These are phyloP conservation scores for Andrena chrysosceles DNA, from an alignment of 2,888 invertebrate species.

Conservation along the genomic window DNA sequence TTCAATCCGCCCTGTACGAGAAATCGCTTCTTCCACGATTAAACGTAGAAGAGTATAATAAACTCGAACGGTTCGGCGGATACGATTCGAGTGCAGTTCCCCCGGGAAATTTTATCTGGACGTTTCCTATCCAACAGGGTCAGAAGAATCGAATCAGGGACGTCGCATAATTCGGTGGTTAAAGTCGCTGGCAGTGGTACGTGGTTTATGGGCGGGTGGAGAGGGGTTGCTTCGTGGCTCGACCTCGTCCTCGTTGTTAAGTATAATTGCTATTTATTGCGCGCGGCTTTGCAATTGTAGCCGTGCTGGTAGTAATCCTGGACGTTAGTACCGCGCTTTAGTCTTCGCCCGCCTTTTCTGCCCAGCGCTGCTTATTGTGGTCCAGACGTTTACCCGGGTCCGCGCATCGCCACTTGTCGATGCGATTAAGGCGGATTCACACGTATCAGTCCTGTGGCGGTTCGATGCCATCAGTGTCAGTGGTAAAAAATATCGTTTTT, in stretches of 20 bases:
- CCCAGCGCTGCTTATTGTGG: constrained; percentile 41
- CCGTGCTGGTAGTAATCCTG: constrained; percentile 54
- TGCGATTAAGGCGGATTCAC: no score
- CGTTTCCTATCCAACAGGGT: constrained; percentile 15
- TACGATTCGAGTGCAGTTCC: not conserved
- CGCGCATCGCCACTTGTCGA: not conserved
- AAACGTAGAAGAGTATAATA: no score
- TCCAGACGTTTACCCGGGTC: not conserved
- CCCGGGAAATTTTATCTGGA: not conserved
- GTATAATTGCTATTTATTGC: constrained; percentile 79
- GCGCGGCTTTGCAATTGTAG: constrained; percentile 56
- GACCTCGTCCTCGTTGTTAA: constrained; percentile 60
- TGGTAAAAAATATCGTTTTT: no score
- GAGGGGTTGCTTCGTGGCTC: constrained; percentile 20
- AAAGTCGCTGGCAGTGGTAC: constrained; percentile 39
- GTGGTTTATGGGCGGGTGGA: constrained; percentile 37
- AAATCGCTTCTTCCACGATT: no score
- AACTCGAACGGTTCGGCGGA: no score
- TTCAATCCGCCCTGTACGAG: no score
- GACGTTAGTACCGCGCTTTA: constrained; percentile 65
- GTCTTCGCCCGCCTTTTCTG: constrained; percentile 54
- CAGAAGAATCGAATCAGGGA: constrained; percentile 45
- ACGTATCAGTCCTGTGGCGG: no score
- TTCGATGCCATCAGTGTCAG: no score
- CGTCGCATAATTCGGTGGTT: constrained; percentile 56